Conservation (phyloP, 2,888 invertebrate genomes). For the Crematogaster levior region DNA sequence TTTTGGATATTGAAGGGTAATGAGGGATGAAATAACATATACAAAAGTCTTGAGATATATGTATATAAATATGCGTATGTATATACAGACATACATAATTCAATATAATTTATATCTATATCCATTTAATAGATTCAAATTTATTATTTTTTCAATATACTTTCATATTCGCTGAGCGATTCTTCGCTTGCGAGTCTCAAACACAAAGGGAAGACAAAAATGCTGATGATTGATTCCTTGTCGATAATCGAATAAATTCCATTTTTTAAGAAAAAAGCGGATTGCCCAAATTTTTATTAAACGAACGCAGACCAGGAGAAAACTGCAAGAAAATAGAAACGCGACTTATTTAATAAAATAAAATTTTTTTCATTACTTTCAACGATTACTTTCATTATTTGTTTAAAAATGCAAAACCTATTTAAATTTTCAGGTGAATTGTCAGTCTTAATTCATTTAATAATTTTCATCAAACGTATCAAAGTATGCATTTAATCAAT, state of each 20-base stretch:
- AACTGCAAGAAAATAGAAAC: neutral
- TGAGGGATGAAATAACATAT: neutral
- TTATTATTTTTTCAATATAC: constrained; percentile 1
- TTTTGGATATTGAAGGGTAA: neutral
- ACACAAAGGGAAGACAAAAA: constrained; percentile 1
- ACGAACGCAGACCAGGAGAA: neutral
- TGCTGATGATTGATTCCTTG: neutral
- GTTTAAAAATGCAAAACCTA: constrained; percentile 4
- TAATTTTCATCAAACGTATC: neutral
- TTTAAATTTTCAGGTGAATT: neutral
- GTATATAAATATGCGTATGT: constrained; percentile 14
- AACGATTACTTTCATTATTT: neutral
- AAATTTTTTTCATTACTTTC: too few species aligned
- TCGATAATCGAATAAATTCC: neutral
- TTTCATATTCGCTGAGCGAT: constrained; percentile 1
- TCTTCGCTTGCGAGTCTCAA: neutral
- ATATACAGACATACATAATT: constrained; percentile 22
- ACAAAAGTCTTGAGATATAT: constrained; percentile 24
- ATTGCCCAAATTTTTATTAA: neutral
- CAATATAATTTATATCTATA: constrained; percentile 22
- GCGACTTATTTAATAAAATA: neutral
- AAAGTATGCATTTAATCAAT: neutral
- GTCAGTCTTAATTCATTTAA: neutral
- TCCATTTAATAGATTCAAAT: constrained; percentile 16
- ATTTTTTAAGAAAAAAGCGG: constrained; percentile 2